These are phyloP conservation scores for Acromyrmex heyeri DNA, from an alignment of 1,140 invertebrate species.

Conservation along the genomic window DNA sequence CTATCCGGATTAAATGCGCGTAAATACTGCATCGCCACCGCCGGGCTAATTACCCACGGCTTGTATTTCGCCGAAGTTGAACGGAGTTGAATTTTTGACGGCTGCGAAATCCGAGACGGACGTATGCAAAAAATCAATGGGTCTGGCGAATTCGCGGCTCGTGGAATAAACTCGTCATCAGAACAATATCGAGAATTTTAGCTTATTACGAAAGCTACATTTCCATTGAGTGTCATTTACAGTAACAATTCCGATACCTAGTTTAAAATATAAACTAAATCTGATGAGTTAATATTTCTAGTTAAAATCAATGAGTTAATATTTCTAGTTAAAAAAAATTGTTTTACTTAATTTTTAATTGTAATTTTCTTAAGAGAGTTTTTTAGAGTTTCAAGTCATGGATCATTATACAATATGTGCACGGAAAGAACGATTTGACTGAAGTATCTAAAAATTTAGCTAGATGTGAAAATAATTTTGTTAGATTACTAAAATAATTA, in stretches of 20 bases:
- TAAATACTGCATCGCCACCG: constrained; percentile 73
- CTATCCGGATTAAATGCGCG: constrained; percentile 78
- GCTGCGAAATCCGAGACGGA: constrained; percentile 7
- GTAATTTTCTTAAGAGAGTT: background rate
- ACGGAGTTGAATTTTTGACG: constrained; percentile 35
- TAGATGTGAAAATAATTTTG: too few species aligned
- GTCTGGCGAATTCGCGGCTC: background rate
- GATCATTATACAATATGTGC: background rate
- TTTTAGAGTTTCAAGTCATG: background rate
- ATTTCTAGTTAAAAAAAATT: background rate
- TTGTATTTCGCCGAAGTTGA: constrained; percentile 51
- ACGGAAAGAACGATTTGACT: too few species aligned
- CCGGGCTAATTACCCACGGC: constrained; percentile 72
- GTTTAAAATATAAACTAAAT: constrained; percentile 3
- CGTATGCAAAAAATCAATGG: constrained; percentile 16
- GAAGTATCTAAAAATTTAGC: too few species aligned
- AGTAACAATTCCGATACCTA: background rate
- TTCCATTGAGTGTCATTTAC: background rate
- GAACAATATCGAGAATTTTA: background rate
- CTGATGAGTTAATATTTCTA: background rate
- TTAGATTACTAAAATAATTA: too few species aligned
- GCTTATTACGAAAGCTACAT: background rate
- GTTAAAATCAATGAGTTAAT: background rate
- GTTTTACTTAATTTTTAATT: background rate
- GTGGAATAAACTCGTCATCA: background rate